Base-by-base conservation (phyloP, 1,140 invertebrate species). In the Antheraea mylitta region DNA sequence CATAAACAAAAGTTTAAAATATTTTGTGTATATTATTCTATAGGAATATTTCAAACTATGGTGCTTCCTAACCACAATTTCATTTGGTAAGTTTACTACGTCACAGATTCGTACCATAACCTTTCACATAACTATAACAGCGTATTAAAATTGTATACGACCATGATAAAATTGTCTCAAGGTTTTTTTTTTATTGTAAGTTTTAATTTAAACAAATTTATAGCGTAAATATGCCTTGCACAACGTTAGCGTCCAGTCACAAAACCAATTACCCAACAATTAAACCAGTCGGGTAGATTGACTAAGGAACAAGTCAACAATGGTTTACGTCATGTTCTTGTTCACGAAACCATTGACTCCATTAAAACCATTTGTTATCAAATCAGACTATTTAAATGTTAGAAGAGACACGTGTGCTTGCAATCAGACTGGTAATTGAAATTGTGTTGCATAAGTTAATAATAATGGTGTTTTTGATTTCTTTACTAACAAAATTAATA, bases 251-350 rank as follows among this genome's bases (percentile, higher is more conserved):
- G 45, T 13, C 16, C 16, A 1, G 38, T 7, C 11, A 9, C 38
- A 42, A 42, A 53, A 53, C 16, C 45, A 53, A 53, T 53, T 53
- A 53, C 11, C 10, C 45, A 53, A 53, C 45, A 53, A 53, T 53
- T 53, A 53, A 53, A 53, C 45, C 16, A 16, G 16, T 6, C 45
- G 11, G 0, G 16, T 53, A 16, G 4, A 53, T 53, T 53, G 45
- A 53, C 45, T 53, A 53, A 16, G 45, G 7, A 53, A 53, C 45
- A 6, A 53, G 45, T 53, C 45, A 53, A 53, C 45, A 53, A 53
- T 53, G 16, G 45, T 53, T 53, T 53, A 53, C 45, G 45, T 53
- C 45, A 53, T 53, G 45, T 53, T 53, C 45, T 53, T 53, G 45
- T 53, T 53, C 45, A 53, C 9, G 45, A 16, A 53, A 53, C 45